Evolutionary conservation across 2,888 invertebrate species (phyloP).

Genomic region (Diarsia rubi): DNA sequence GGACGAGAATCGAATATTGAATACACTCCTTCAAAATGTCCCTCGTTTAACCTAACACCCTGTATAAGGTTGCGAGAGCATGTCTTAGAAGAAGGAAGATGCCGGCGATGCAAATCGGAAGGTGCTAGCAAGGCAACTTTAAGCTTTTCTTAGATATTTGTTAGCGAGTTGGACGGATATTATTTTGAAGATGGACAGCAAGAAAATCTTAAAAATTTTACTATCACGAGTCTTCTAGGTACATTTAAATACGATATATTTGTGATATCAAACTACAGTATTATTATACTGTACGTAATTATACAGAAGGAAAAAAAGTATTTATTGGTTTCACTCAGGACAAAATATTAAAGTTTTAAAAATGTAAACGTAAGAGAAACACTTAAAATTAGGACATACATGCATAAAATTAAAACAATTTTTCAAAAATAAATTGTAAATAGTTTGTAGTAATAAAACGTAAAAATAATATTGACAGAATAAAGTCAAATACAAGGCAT

Average conservation of each 20-base stretch:
- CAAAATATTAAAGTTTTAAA: too few species aligned
- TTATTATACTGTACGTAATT: too few species aligned
- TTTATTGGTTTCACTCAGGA: too few species aligned
- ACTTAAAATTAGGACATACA: too few species aligned
- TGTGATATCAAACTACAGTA: background rate
- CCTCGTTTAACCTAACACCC: too few species aligned
- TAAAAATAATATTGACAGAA: slow-evolving; percentile 6
- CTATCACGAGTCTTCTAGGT: background rate
- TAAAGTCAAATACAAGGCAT: background rate
- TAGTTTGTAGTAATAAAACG: too few species aligned
- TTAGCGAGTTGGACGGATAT: background rate
- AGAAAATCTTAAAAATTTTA: background rate
- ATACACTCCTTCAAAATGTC: too few species aligned
- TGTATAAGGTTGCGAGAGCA: background rate
- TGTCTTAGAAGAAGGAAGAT: slow-evolving; percentile 11
- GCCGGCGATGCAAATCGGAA: slow-evolving; percentile 5
- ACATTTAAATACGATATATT: background rate
- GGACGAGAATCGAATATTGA: too few species aligned
- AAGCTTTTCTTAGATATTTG: slow-evolving; percentile 13
- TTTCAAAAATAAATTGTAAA: too few species aligned
- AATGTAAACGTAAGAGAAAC: too few species aligned
- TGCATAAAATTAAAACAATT: too few species aligned
- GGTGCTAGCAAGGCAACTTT: slow-evolving; percentile 9
- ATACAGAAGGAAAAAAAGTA: too few species aligned
- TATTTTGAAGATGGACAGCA: background rate